Base-by-base conservation (phyloP, 2,797 vertebrate genomes). In the Helarctos malayanus region DNA sequence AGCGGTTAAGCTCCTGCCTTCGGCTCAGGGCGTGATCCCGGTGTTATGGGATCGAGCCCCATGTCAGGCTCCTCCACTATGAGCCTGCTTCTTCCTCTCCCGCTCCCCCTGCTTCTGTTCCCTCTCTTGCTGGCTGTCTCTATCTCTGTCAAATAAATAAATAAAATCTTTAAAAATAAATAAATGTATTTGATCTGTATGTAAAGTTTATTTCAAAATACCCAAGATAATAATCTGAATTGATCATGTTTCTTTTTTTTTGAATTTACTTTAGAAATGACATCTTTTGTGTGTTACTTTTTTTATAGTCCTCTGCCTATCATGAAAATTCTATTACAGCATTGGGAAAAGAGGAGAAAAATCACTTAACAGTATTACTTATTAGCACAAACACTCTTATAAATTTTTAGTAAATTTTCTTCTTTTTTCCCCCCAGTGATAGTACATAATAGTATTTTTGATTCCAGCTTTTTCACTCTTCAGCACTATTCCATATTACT, bases 151-250 rank as follows among this genome's bases (percentile, higher is more conserved):
- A 4, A 38, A 38, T 38, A 38, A 38, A 38, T 38, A 38, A 38
- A 38, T 38, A 38, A 38, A 38, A 38, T 38, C 38, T 38, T 38
- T 38, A 38, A 38, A 38, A 38, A 38, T 38, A 38, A 38, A 38
- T 84, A 83, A 41, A 61, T 95, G 69, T 3, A 79, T 52, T 97
- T 79, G 13, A 54, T 89, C 47, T 49, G 2, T 92, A 61, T n/a
- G 27, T 89, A 41, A 73, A 25, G 0, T 68, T 95, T 86, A 65
- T 80, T 73, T 94, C 73, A 45, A 95, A 80, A 83, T 94, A 79
- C 23, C 13, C 59, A 8, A 73, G 76, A 87, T 86, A 21, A 52
- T 57, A 90, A 61, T 93, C 23, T 80, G 52, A 91, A 52, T 69
- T 65, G 41, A 38, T 80, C 25, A 16, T 69, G 16, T 76, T 96